A percentile compares a stretch with the other conserved stretches of the same genome.
These are phyloP conservation scores for Anabas testudineus DNA, from an alignment of 2,797 vertebrate genomes.

Conservation along the genomic window DNA sequence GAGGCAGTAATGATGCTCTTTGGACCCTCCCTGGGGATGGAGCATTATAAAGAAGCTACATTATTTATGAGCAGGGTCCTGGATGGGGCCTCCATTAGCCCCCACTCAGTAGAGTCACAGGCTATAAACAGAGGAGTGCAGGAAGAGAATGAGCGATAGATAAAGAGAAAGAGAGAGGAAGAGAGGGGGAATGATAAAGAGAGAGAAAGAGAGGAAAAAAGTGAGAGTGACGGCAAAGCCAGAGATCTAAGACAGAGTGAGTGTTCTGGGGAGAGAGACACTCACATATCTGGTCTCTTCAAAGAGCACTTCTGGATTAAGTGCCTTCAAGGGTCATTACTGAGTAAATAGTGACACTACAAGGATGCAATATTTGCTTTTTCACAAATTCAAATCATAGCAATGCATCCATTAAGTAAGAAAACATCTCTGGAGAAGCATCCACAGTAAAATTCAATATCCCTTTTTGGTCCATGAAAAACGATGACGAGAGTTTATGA, in stretches of 20 bases:
- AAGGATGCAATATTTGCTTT: constrained; percentile 27
- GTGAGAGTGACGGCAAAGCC: constrained; percentile 58
- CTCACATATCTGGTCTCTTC: constrained; percentile 49
- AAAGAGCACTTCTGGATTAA: constrained; percentile 52
- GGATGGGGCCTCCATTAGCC: constrained; percentile 97
- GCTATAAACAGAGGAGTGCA: constrained; percentile 82
- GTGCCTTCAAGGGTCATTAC: constrained; percentile 55
- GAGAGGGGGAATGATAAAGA: constrained; percentile 46
- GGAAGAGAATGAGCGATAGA: constrained; percentile 71
- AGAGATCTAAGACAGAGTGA: constrained; percentile 52
- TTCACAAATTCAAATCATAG: constrained; percentile 33
- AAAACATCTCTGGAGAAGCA: constrained; percentile 4
- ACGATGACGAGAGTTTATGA: not conserved
- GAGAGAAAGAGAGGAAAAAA: constrained; percentile 50
- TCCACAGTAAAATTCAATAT: constrained; percentile 12
- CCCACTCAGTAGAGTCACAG: constrained; percentile 89
- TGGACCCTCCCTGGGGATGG: constrained; percentile 90
- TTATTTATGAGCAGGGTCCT: constrained; percentile 99
- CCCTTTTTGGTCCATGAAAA: not conserved
- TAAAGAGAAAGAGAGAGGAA: constrained; percentile 45
- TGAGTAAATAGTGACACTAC: constrained; percentile 45
- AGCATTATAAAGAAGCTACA: constrained; percentile 98
- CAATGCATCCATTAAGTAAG: not conserved
- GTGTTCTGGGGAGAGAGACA: constrained; percentile 47
- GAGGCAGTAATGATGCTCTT: constrained; percentile 99